Conservation (phyloP, 2,113 vertebrate species). For the Platichthys flesus region DNA sequence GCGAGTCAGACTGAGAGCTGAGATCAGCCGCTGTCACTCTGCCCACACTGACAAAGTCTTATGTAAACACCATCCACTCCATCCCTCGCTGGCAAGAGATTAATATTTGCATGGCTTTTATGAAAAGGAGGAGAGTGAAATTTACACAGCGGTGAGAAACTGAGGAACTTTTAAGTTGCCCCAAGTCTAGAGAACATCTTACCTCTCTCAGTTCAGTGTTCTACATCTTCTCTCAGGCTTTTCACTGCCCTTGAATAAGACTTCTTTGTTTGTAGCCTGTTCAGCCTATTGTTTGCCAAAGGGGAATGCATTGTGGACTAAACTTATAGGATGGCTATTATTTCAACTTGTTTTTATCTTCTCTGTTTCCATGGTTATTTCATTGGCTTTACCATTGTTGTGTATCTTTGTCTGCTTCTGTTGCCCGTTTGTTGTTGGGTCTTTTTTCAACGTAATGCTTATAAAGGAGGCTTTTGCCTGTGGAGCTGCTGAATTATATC, state of each 20-base stretch:
- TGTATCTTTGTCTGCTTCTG: too few species aligned
- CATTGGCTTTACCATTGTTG: too few species aligned
- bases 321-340: too few species aligned
- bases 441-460: background rate
- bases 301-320: too few species aligned
- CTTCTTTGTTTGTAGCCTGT: background rate
- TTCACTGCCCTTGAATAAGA: too few species aligned
- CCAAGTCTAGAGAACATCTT: too few species aligned
- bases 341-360: too few species aligned
- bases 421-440: background rate
- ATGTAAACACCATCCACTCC: slow-evolving; percentile 66
- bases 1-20: slow-evolving; percentile 48
- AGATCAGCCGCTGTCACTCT: slow-evolving; percentile 54
- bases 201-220: too few species aligned
- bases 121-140: slow-evolving; percentile 53
- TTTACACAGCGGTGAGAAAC: slow-evolving; percentile 48
- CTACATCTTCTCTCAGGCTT: too few species aligned
- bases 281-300: too few species aligned
- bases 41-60: slow-evolving; percentile 69
- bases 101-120: slow-evolving; percentile 44
- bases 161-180: too few species aligned
- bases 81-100: slow-evolving; percentile 47
- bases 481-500: background rate
- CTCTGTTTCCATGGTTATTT: too few species aligned
- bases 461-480: background rate